Conservation (phyloP, 2,888 invertebrate species). For the Campopleginae sp. region DNA sequence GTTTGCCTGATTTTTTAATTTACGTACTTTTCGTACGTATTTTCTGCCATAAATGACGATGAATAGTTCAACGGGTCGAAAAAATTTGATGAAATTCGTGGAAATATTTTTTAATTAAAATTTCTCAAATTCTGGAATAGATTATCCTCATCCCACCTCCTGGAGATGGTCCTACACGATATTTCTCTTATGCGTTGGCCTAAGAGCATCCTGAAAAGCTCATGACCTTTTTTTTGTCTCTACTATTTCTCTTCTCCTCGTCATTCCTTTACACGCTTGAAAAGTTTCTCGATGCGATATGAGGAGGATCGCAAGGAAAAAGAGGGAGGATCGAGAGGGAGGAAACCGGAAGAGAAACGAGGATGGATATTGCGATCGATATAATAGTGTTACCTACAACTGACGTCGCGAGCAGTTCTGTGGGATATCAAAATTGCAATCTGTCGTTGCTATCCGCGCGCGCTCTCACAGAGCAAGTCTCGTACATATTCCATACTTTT, state of each 20-base stretch:
- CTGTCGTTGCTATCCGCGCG: constrained; percentile 59
- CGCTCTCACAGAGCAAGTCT: constrained; percentile 35
- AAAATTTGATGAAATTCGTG: background rate
- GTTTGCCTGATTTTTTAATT: background rate
- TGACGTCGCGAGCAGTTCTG: constrained; percentile 61
- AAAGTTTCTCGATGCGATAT: constrained; percentile 44
- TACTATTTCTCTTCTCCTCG: background rate
- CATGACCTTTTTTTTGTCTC: constrained; percentile 8
- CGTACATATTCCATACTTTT: constrained; percentile 45
- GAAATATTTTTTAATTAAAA: background rate
- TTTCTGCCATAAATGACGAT: background rate
- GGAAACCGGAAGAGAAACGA: constrained; percentile 13
- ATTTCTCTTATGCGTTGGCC: constrained; percentile 23
- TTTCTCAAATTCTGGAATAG: background rate
- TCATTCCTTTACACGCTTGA: constrained; percentile 32
- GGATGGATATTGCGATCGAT: constrained; percentile 38
- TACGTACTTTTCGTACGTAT: background rate
- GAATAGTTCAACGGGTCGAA: background rate
- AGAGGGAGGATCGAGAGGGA: constrained; percentile 15
- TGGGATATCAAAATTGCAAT: constrained; percentile 68
- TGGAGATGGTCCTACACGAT: constrained; percentile 30
- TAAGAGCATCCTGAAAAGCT: constrained; percentile 32
- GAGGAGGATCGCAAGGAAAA: constrained; percentile 50
- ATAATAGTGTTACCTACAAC: constrained; percentile 66
- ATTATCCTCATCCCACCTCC: background rate